Evolutionary conservation across 2,888 invertebrate genomes (phyloP), one percentile per base, ranked within the genome.

Genomic region (Alloscopus bannaensis): DNA sequence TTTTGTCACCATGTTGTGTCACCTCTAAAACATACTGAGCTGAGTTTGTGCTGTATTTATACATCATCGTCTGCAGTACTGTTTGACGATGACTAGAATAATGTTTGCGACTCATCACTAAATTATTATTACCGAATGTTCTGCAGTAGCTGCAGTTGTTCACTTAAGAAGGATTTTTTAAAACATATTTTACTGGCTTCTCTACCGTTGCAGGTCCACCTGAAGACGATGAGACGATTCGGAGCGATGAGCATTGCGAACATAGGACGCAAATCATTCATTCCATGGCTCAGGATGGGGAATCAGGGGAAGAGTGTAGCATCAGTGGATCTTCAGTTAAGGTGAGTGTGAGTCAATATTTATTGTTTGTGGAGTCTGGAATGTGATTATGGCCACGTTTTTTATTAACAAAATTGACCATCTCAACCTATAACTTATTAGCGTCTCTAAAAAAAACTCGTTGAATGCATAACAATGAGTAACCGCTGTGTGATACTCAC

Each of bases 261-360:
- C 65, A 31, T 55, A 65, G 79, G 60, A 65, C 65, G 57, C 72
- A 80, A 55, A 60, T 50, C 29, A 77, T 80, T 47, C 81, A 82
- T 50, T 26, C 69, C 29, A 70, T 64, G 20, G 28, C 70, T 16
- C 55, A 77, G 4, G 85, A 84, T 28, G 77, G 81, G n/a, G 85
- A 85, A 29, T 81, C 82, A 16, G 81, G 71, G 24, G 86, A 84
- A 64, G 86, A 85, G 42, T 66, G 81, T 28, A 86, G 84, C 60
- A 72, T 84, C 26, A 86, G 84, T 77, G 83, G 85, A 24, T 84
- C 83, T 11, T 84, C 84, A 16, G 80, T 81, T 20, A 85, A 84
- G 79, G 84, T 84, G 80, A 47, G 6, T n/a, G n/a, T n/a, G n/a
- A n/a, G n/a, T n/a, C n/a, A n/a, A n/a, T n/a, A n/a, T n/a, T n/a